phyloP scores from a whole-genome alignment of 2,888 invertebrate genomes.

The Pristionchus fissidentatus region DNA sequence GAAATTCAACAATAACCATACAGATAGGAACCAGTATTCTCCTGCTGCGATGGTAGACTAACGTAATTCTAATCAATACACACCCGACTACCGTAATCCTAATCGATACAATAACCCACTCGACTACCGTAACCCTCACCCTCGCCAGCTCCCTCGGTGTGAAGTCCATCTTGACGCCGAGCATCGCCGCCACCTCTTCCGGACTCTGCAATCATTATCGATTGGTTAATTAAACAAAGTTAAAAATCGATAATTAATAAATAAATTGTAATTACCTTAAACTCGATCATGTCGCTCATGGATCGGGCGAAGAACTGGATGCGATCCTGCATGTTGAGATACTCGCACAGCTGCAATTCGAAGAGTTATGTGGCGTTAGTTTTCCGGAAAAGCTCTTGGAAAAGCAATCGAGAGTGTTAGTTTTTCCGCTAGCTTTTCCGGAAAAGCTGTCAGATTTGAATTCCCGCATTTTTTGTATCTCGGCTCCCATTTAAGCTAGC shows the following conservation, averaged over 20 bases:
- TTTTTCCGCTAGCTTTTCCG: no score
- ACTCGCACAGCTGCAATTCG: slow-evolving; percentile 18
- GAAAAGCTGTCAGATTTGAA: no score
- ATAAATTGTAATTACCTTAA: not conserved
- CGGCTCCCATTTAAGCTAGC: no score
- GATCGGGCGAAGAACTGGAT: slow-evolving; percentile 21
- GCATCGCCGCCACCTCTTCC: not conserved
- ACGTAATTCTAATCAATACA: not conserved
- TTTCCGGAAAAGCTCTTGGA: no score
- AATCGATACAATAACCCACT: not conserved
- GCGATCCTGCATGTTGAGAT: slow-evolving; percentile 33
- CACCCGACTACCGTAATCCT: not conserved
- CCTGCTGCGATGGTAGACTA: no score
- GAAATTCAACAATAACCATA: no score
- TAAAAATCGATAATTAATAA: not conserved
- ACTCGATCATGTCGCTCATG: not conserved
- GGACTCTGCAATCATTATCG: not conserved
- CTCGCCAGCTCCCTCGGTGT: not conserved
- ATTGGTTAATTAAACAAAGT: no score
- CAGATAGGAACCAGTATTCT: no score
- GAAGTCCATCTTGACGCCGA: not conserved
- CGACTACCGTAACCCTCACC: not conserved
- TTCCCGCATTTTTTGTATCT: no score
- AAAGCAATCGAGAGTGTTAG: no score
- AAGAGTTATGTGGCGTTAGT: no score